Base-by-base conservation (phyloP, 2,113 vertebrate species). In the Pachyramphus minor region DNA sequence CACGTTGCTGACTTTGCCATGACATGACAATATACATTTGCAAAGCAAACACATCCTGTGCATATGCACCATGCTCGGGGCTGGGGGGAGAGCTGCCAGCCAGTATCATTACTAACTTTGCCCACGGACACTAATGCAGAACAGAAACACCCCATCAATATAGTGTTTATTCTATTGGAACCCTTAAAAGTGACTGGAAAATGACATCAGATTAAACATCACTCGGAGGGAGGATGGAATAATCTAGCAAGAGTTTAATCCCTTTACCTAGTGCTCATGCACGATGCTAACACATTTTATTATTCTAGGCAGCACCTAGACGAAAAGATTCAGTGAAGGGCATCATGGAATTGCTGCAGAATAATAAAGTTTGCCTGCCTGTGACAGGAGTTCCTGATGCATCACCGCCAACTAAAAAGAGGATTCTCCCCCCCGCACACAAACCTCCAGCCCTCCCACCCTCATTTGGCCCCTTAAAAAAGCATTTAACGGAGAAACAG, bases 231-330 rank as follows among this genome's bases (percentile, higher is more conserved):
- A 91, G 72, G 58, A 73, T 84, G 63, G 90, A 96, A 97, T 95
- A 94, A 97, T 96, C 96, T 94, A 95, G 95, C 94, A 95, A 90
- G 87, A 82, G 53, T 94, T 96, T 96, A 97, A 97, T 95, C 96
- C 88, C 87, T 90, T 92, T 89, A 95, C 95, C 87, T 84, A 91
- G 68, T 3, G 80, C 84, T 91, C 30, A 4, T 87, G 89, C 78
- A 49, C 18, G 8, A 45, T 22, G 42, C 35, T 55, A 87, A 50
- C 81, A 83, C 56, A 52, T 82, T 91, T 88, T 49, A 50, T 66
- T 12, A 76, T 96, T 84, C 64, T 11, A 33, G 74, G 69, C 94
- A 68, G 74, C 79, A 50, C 62, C 81, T 14, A 18, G 63, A 13
- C 30, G 67, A 63, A 73, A 41, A 37, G 35, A 68, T 67, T 27